These are phyloP conservation scores for Lottia scabra DNA, from an alignment of 2,888 invertebrate genomes.

Conservation along the genomic window DNA sequence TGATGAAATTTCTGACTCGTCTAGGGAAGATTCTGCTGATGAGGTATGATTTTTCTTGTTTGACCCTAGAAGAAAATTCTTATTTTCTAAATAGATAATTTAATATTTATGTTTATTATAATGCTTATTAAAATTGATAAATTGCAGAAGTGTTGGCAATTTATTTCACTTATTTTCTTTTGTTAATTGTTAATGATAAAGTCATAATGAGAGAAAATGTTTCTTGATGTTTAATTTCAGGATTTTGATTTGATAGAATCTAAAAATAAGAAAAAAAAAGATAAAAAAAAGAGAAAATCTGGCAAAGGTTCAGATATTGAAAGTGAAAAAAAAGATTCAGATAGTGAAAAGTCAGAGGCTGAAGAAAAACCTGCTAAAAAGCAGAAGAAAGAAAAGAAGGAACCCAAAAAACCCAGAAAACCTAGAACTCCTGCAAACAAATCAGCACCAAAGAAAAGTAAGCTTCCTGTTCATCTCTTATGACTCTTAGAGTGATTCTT, in stretches of 20 bases:
- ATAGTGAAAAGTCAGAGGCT: conserved; percentile 12
- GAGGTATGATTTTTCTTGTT: conserved; percentile 40
- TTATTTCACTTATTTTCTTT: too few species aligned
- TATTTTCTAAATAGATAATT: too few species aligned
- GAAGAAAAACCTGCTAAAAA: conserved; percentile 20
- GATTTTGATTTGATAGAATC: conserved; percentile 43
- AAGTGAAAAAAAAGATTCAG: conserved; percentile 27
- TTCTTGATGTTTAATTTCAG: conserved; percentile 25
- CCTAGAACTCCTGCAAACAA: conserved; percentile 20
- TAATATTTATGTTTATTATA: too few species aligned
- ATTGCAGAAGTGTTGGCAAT: too few species aligned
- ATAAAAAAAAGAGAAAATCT: conserved; percentile 15
- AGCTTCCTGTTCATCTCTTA: too few species aligned
- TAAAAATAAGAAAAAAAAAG: conserved; percentile 12
- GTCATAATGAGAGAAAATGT: too few species aligned
- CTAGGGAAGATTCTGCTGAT: conserved; percentile 56
- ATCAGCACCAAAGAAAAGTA: conserved; percentile 13
- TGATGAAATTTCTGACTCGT: conserved; percentile 44
- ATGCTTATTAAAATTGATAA: too few species aligned
- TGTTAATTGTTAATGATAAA: too few species aligned
- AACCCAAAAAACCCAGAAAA: conserved; percentile 10
- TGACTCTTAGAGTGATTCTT: background rate
- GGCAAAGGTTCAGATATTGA: conserved; percentile 28
- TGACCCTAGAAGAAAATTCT: too few species aligned
- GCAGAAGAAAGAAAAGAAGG: conserved; percentile 14